Conservation (phyloP, 2,113 vertebrate species). For the Macquaria australasica region DNA sequence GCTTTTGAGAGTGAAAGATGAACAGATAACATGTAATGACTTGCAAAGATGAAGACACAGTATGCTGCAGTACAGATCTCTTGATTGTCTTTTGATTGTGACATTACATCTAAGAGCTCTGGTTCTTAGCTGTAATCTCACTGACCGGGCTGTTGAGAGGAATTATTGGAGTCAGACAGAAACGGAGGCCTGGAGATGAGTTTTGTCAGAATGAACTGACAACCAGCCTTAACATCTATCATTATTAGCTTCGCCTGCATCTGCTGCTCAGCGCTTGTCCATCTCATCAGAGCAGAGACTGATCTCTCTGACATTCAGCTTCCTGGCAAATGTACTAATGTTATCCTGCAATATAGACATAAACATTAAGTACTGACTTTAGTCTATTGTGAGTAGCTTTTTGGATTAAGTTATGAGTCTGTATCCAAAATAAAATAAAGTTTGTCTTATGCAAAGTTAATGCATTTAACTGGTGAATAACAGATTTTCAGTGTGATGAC, state of each 20-base stretch:
- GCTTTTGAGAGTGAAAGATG: background rate
- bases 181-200: background rate
- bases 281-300: slow-evolving; percentile 20
- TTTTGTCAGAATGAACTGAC: slow-evolving; percentile 18
- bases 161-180: background rate
- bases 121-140: background rate
- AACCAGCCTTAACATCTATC: slow-evolving; percentile 21
- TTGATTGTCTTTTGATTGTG: background rate
- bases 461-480: background rate
- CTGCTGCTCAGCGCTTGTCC: slow-evolving; percentile 19
- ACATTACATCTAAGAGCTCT: background rate
- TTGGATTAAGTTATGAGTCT: background rate
- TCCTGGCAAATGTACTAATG: background rate
- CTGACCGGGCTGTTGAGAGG: background rate
- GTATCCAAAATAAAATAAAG: background rate
- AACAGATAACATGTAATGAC: background rate
- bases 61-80: background rate
- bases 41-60: background rate
- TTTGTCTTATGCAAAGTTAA: background rate
- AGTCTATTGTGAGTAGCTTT: background rate
- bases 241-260: slow-evolving; percentile 36
- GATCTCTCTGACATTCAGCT: slow-evolving; percentile 12
- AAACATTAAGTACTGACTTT: background rate
- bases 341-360: too few species aligned
- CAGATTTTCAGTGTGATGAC: background rate